Evolutionary conservation across 2,888 invertebrate species (phyloP).

Genomic region (Yponomeuta plumbellus): DNA sequence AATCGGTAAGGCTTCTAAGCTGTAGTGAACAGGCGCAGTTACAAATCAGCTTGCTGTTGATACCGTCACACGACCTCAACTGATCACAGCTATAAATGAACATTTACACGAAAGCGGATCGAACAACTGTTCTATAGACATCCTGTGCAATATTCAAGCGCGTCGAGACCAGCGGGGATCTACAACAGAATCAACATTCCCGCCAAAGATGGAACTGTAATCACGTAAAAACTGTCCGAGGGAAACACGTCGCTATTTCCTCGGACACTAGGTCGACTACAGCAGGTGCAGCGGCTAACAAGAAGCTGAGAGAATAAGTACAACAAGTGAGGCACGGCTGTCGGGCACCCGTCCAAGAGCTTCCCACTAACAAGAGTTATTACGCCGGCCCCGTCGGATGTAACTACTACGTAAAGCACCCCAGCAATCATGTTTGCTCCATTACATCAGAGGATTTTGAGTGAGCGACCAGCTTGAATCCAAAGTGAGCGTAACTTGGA

Average conservation of each 20-base stretch:
- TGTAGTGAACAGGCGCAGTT: background rate
- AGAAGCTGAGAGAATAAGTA: slow-evolving; percentile 15
- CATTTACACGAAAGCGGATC: background rate
- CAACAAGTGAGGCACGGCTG: slow-evolving; percentile 15
- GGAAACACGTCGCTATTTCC: slow-evolving; percentile 20
- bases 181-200: background rate
- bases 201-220: slow-evolving; percentile 1
- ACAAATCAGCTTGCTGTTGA: background rate
- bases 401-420: slow-evolving; percentile 7
- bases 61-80: background rate
- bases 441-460: slow-evolving; percentile 11
- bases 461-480: background rate
- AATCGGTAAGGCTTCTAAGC: background rate
- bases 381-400: slow-evolving; percentile 4
- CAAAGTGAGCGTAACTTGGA: slow-evolving; percentile 2
- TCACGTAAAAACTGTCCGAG: slow-evolving; percentile 3
- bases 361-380: slow-evolving; percentile 42
- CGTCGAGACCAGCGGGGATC: background rate
- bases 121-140: background rate
- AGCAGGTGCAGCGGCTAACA: slow-evolving; percentile 7
- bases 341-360: slow-evolving; percentile 43
- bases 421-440: slow-evolving; percentile 11
- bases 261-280: slow-evolving; percentile 16
- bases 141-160: background rate
- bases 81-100: background rate